phyloP scores from a whole-genome alignment of 2,888 invertebrate species.

The Diachrysia chrysitis region DNA sequence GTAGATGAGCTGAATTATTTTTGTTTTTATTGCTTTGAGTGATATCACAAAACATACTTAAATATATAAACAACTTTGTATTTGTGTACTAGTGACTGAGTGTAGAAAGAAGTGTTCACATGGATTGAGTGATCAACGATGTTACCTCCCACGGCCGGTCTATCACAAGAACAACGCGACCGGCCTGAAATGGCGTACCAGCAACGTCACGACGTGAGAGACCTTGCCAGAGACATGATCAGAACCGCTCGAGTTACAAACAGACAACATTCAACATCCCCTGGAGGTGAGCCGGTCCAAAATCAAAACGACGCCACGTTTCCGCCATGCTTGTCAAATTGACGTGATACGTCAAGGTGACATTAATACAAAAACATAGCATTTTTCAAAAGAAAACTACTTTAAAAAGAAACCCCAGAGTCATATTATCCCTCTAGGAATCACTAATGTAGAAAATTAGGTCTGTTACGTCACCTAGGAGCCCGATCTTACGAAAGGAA shows the following conservation, averaged over 20 bases:
- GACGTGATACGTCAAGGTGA: constrained; percentile 89
- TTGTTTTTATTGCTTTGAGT: constrained; percentile 65
- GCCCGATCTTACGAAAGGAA: constrained; percentile 80
- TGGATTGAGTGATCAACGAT: constrained; percentile 84
- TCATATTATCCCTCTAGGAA: constrained; percentile 48
- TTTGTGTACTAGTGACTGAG: constrained; percentile 68
- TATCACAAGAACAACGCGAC: constrained; percentile 85
- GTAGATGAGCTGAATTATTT: constrained; percentile 73
- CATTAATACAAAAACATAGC: constrained; percentile 86
- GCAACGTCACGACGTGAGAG: constrained; percentile 84
- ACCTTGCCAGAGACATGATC: constrained; percentile 84
- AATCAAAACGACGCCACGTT: constrained; percentile 88
- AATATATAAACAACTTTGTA: constrained; percentile 58
- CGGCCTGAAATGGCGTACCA: constrained; percentile 87
- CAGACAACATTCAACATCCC: constrained; percentile 83
- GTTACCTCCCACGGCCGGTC: constrained; percentile 87
- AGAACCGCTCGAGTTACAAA: constrained; percentile 82
- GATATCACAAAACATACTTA: constrained; percentile 50
- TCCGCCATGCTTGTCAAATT: constrained; percentile 89
- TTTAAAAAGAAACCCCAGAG: constrained; percentile 61
- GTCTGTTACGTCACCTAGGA: constrained; percentile 84
- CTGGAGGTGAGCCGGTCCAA: constrained; percentile 84
- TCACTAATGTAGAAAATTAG: constrained; percentile 66
- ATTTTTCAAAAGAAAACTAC: constrained; percentile 70
- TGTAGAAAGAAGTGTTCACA: constrained; percentile 73